Evolutionary conservation across 2,797 vertebrate species (phyloP).

Genomic region (Lutjanus campechanus): DNA sequence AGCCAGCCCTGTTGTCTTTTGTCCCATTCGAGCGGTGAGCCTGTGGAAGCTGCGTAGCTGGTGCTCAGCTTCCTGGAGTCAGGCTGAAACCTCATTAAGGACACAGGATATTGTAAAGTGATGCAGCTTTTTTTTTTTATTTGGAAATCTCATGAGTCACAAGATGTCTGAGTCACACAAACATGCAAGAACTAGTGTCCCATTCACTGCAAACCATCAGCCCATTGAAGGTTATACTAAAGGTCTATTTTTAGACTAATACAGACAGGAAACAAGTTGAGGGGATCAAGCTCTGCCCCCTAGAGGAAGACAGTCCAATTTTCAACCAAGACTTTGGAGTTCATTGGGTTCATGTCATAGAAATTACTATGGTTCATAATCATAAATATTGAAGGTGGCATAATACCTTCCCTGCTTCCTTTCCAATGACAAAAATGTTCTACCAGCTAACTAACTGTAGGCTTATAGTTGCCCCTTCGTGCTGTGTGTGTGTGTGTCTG

Average conservation of each 20-base stretch:
- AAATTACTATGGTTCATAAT: background rate
- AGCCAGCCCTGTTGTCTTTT: background rate
- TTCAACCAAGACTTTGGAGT: background rate
- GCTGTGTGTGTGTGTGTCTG: background rate
- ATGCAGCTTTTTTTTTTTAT: conserved; percentile 27
- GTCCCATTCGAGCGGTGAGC: background rate
- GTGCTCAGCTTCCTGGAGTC: conserved; percentile 6
- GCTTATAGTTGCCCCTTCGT: background rate
- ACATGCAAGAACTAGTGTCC: background rate
- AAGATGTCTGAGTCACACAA: conserved; percentile 1
- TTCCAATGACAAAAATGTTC: background rate
- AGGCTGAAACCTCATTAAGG: conserved; percentile 32
- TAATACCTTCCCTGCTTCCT: background rate
- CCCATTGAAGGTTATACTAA: background rate
- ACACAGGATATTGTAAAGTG: conserved; percentile 37
- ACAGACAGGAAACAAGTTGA: background rate
- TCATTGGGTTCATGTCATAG: conserved; percentile 3
- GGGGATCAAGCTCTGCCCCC: background rate
- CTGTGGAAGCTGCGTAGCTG: conserved; percentile 5
- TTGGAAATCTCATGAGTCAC: conserved; percentile 39
- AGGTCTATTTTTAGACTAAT: background rate
- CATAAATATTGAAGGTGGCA: background rate
- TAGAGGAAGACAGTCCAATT: background rate
- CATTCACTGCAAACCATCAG: background rate
- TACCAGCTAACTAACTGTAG: background rate